A percentile compares a stretch with the other conserved stretches of the same genome.
Conservation (phyloP, 2,797 vertebrate genomes). For the Triplophysa bombifrons region DNA sequence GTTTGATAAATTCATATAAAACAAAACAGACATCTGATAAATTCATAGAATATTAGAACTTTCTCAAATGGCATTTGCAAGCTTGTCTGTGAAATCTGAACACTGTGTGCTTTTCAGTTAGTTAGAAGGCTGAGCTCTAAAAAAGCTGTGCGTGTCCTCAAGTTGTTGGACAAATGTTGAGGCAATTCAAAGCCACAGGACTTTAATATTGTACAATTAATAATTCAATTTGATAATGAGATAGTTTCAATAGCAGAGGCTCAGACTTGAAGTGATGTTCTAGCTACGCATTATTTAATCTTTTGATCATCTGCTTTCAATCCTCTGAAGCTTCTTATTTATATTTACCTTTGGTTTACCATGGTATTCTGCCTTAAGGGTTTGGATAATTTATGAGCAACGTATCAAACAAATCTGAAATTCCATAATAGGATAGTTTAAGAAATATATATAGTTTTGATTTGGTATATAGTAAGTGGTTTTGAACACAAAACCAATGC, state of each 20-base stretch:
- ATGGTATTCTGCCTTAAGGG: not conserved
- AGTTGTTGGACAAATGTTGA: not conserved
- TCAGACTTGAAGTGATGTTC: constrained; percentile 18
- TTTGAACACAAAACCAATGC: not conserved
- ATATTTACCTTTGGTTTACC: not conserved
- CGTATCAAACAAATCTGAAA: not conserved
- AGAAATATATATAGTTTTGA: not conserved
- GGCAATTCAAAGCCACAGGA: constrained; percentile 1
- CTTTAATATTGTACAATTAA: not conserved
- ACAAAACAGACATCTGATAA: not conserved
- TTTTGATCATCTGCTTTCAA: not conserved
- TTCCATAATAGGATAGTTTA: not conserved
- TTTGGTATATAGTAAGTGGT: not conserved
- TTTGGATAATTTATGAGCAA: not conserved
- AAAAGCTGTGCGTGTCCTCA: not conserved
- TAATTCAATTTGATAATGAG: not conserved
- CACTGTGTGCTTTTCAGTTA: constrained; percentile 17
- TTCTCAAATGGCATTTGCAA: not conserved
- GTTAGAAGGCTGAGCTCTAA: constrained; percentile 10
- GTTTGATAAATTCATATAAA: too few relatives aligned
- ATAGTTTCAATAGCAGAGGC: not conserved
- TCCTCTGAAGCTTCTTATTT: not conserved
- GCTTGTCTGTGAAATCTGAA: not conserved
- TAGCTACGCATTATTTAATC: constrained; percentile 37
- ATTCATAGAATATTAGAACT: constrained; percentile 6